phyloP scores from a whole-genome alignment of 1,140 invertebrate genomes.

The Spodoptera frugiperda region DNA sequence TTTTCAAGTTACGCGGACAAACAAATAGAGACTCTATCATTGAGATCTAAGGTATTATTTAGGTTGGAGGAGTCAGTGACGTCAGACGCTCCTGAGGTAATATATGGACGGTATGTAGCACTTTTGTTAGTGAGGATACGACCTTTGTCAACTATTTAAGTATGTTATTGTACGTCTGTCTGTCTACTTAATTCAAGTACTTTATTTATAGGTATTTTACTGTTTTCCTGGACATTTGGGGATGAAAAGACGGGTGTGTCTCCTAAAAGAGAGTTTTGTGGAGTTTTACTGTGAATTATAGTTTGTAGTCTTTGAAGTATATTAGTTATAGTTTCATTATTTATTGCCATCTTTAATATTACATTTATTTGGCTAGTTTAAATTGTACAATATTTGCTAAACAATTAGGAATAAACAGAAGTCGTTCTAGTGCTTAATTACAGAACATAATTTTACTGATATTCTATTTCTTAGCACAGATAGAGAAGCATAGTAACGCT shows the following conservation, averaged over 20 bases:
- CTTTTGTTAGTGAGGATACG: slow-evolving; percentile 16
- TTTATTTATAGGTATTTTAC: slow-evolving; percentile 24
- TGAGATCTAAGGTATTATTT: slow-evolving; percentile 16
- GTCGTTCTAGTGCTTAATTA: too few relatives aligned
- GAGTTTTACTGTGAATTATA: neutral
- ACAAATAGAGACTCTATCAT: slow-evolving; percentile 30
- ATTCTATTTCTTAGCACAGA: too few relatives aligned
- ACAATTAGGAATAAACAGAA: too few relatives aligned
- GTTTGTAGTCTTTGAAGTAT: too few relatives aligned
- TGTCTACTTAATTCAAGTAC: slow-evolving; percentile 39
- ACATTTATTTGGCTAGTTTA: too few relatives aligned
- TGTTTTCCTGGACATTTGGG: slow-evolving; percentile 7
- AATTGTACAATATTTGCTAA: too few relatives aligned
- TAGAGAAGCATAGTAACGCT: too few relatives aligned
- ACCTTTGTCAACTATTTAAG: slow-evolving; percentile 22
- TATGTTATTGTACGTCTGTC: slow-evolving; percentile 25
- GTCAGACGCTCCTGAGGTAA: slow-evolving; percentile 27
- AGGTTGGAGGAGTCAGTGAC: slow-evolving; percentile 8
- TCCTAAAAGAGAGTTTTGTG: neutral
- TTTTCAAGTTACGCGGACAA: neutral
- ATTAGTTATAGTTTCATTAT: too few relatives aligned
- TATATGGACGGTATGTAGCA: slow-evolving; percentile 20
- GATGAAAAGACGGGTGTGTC: slow-evolving; percentile 2
- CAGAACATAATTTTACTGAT: too few relatives aligned
- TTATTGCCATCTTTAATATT: too few relatives aligned